Evolutionary conservation across 2,888 invertebrate species (phyloP).

Genomic region (Cynaeus angustus): DNA sequence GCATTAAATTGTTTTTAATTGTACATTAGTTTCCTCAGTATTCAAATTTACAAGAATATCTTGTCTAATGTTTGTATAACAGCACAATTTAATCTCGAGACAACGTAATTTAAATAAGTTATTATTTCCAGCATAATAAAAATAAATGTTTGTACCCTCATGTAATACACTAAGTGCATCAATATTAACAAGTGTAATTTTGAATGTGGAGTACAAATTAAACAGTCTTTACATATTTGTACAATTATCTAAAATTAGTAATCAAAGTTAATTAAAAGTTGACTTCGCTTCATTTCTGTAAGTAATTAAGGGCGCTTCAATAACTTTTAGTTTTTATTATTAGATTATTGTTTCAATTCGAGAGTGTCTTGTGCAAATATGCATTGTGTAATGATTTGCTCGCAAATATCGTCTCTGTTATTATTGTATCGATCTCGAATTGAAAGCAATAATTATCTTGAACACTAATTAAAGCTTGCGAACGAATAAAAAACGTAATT

Average conservation of each 20-base stretch:
- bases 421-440: constrained; percentile 31
- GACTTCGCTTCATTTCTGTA: not conserved
- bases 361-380: constrained; percentile 18
- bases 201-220: no score
- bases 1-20: no score
- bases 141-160: no score
- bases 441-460: constrained; percentile 32
- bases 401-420: constrained; percentile 24
- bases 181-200: no score
- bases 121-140: no score
- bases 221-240: no score
- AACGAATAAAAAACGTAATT: constrained; percentile 30
- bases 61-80: no score
- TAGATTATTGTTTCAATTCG: constrained; percentile 16
- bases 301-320: constrained; percentile 1
- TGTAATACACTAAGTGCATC: no score
- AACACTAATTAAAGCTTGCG: constrained; percentile 33
- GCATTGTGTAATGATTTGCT: constrained; percentile 15
- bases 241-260: not conserved
- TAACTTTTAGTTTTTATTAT: constrained; percentile 22
- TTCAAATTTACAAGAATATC: no score
- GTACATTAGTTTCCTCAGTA: no score
- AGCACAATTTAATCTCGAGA: no score
- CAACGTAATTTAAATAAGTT: no score
- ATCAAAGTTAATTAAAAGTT: not conserved